Percentiles rank a stretch among this genome's conserved stretches.
Evolutionary conservation across 2,888 invertebrate genomes (phyloP).

Genomic region (Pimpla rufipes): DNA sequence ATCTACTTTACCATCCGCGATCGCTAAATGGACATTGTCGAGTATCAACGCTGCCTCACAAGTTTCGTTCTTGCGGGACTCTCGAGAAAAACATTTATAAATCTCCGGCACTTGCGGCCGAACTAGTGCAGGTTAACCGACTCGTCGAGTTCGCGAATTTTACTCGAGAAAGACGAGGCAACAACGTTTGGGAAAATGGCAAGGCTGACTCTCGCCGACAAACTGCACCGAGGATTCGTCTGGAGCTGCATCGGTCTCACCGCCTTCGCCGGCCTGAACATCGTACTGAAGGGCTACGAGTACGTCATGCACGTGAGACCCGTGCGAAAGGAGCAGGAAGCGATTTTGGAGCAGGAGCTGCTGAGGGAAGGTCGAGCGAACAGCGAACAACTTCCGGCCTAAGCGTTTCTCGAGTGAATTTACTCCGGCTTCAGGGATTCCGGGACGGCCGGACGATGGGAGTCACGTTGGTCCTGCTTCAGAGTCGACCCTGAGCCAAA

Average conservation of each 20-base stretch:
- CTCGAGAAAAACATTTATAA: too few relatives aligned
- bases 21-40: too few relatives aligned
- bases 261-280: constrained; percentile 81
- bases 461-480: background rate
- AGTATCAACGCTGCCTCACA: too few relatives aligned
- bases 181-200: background rate
- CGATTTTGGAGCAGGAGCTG: constrained; percentile 85
- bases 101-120: background rate
- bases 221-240: constrained; percentile 86
- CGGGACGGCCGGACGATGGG: background rate
- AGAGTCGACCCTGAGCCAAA: background rate
- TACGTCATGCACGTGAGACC: constrained; percentile 86
- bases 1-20: too few relatives aligned
- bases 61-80: too few relatives aligned
- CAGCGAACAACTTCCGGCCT: background rate
- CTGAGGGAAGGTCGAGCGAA: constrained; percentile 85
- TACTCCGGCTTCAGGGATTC: too few relatives aligned
- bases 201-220: constrained; percentile 84
- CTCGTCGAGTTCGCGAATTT: background rate
- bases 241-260: constrained; percentile 86
- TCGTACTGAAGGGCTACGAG: constrained; percentile 85
- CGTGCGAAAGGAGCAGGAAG: constrained; percentile 78
- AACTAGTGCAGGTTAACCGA: constrained; percentile 3
- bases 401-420: too few relatives aligned
- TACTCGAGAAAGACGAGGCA: background rate